Evolutionary conservation across 2,797 vertebrate species (phyloP), one percentile per base, ranked within the genome.

Genomic region (Bucorvus abyssinicus): DNA sequence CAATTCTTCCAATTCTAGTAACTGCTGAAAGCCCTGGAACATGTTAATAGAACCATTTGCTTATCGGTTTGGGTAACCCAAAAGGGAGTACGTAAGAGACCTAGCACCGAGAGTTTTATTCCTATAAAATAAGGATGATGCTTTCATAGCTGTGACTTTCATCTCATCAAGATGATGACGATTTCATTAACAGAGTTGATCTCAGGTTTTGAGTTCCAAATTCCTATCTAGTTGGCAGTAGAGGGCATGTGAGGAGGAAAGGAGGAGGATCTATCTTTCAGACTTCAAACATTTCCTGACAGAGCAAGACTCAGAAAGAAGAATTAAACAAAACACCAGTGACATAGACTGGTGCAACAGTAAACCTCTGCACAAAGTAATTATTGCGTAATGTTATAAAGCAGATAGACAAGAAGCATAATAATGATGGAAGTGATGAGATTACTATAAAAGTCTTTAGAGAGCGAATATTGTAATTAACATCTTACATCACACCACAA

Each of bases 1-100:
- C 2, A 3, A 57, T 19, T 55, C 14, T 24, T 50, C 26, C 18
- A 24, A 0, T 36, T 34, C 14, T 26, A 10, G 23, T 17, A 73
- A 55, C 34, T 69, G 42, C 42, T 17, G 34, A 29, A 53, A 12
- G 27, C 23, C n/a, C 78, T 56, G 40, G 10, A 81, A 71, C 3
- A 21, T 3, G 2, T 26, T 42, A 56, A 1, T 7, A 4, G 18
- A 42, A 20, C 11, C 14, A 59, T 49, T 15, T 75, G 45, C 61
- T 82, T 56, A 64, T 34, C n/a, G 47, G 27, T 56, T 49, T 64
- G n/a, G n/a, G 22, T 71, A 36, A 74, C 27, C 45, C 53, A 42
- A 56, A 75, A 45, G 4, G 3, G 27, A 76, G 10, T 42, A 61
- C 29, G 36, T 26, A 3, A 6, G 20, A 34, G 9, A 75, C n/a